These are phyloP conservation scores for Cataglyphis altisquamis DNA, from an alignment of 2,888 invertebrate species.

Conservation along the genomic window DNA sequence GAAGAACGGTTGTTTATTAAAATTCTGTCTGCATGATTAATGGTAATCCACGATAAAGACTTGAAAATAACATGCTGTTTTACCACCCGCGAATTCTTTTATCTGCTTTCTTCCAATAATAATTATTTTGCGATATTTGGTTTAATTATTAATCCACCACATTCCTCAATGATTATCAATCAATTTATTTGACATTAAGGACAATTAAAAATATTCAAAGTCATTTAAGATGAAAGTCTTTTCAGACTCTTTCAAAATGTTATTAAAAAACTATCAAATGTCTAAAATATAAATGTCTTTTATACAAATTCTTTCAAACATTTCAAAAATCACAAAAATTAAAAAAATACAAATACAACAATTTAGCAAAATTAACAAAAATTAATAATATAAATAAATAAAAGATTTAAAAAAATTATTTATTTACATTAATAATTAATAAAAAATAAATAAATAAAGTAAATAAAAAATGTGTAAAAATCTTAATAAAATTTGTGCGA, in stretches of 20 bases:
- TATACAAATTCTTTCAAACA: neutral
- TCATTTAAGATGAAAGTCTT: neutral
- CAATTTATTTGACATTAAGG: neutral
- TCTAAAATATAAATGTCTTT: neutral
- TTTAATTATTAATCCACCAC: constrained; percentile 4
- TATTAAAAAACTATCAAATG: neutral
- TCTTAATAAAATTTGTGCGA: neutral
- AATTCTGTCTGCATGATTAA: constrained; percentile 58
- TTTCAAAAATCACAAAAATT: neutral
- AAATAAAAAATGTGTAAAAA: neutral
- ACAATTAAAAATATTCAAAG: neutral
- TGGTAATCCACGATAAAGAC: constrained; percentile 32
- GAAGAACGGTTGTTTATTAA: constrained; percentile 52
- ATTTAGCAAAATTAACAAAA: neutral
- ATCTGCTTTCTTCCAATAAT: constrained; percentile 57
- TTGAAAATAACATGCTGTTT: constrained; percentile 44
- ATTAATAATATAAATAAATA: constrained; percentile 4
- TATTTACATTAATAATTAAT: neutral
- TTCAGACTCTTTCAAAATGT: too few relatives aligned
- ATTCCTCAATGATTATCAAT: constrained; percentile 15
- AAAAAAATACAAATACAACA: neutral
- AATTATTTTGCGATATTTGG: constrained; percentile 40
- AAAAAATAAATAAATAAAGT: too few relatives aligned
- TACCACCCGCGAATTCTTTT: constrained; percentile 64
- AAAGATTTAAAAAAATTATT: neutral